phyloP scores from a whole-genome alignment of 2,113 vertebrate species.

The Pleuronectes platessa region DNA sequence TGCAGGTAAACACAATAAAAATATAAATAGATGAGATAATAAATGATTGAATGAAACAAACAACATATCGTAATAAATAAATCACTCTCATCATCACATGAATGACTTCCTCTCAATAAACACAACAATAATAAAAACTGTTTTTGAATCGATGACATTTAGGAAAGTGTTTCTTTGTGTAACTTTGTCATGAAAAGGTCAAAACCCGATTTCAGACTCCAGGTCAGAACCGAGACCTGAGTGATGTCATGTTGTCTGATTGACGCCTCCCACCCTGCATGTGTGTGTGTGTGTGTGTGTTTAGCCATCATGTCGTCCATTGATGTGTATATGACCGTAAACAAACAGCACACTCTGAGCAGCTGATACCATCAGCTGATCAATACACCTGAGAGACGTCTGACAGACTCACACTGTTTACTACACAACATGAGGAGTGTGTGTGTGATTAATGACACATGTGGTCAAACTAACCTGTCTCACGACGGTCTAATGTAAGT shows the following conservation, averaged over 20 bases:
- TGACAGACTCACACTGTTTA: slow-evolving; percentile 23
- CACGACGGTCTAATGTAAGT: neutral
- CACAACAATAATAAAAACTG: too few relatives aligned
- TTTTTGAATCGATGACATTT: too few relatives aligned
- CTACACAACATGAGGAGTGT: slow-evolving; percentile 17
- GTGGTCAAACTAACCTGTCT: too few relatives aligned
- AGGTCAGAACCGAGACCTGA: neutral
- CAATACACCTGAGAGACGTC: slow-evolving; percentile 29
- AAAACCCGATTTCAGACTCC: neutral
- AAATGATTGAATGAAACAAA: too few relatives aligned
- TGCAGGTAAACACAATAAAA: too few relatives aligned
- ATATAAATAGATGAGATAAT: too few relatives aligned
- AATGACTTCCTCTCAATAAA: too few relatives aligned
- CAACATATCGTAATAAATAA: too few relatives aligned
- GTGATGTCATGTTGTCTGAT: neutral
- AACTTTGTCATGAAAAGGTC: too few relatives aligned
- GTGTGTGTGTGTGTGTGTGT: slow-evolving; percentile 21
- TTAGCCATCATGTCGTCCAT: slow-evolving; percentile 43
- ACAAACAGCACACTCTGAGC: slow-evolving; percentile 48
- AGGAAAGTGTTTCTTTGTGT: too few relatives aligned
- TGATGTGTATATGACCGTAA: slow-evolving; percentile 33
- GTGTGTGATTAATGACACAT: slow-evolving; percentile 1
- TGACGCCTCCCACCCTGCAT: neutral
- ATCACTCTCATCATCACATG: too few relatives aligned
- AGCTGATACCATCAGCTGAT: slow-evolving; percentile 49